Base-by-base conservation (phyloP, 2,113 vertebrate genomes). In the Mus musculus region DNA sequence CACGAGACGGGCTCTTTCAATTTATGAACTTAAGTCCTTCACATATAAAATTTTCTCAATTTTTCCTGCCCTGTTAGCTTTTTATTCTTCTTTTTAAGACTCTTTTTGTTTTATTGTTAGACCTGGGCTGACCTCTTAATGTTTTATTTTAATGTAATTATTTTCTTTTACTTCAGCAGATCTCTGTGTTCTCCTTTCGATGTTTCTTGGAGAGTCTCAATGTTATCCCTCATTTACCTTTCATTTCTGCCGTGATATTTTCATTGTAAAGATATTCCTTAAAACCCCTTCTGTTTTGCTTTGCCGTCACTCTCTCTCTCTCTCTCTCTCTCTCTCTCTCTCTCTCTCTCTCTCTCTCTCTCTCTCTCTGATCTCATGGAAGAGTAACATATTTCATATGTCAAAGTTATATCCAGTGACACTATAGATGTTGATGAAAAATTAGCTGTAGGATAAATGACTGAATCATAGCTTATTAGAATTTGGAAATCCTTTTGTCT, bases 311-410 rank as follows among this genome's bases (percentile, higher is more conserved):
- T 14, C 36, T 6, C 39, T 82, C 67, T 88, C 11, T 65, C 46
- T 86, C 65, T 89, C 46, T 86, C 65, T 89, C 46, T 86, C 65
- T 89, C 46, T 86, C 65, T 89, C 46, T 86, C 65, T 89, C 49
- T 49, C 49, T 49, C 49, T 49, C 49, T 49, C 49, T 49, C 49
- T 49, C 49, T 49, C 46, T 49, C 49, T 49, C 49, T 49, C 49
- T 49, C 49, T 49, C 61, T 85, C 46, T 86, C 65, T 89, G n/a
- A 90, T 76, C 49, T 88, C 59, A 42, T 13, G 33, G 36, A 75
- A 49, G 63, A 72, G 5, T 88, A 76, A 87, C 59, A 36, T 71
- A 61, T 77, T 95, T 77, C 80, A 63, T 93, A 76, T 86, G 24
- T 71, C 54, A 71, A 89, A 89, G 71, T 93, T 78, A 90, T 67